Evolutionary conservation across 2,113 vertebrate species (phyloP), one percentile per base, ranked within the genome.

Genomic region (Zosterops japonicus): DNA sequence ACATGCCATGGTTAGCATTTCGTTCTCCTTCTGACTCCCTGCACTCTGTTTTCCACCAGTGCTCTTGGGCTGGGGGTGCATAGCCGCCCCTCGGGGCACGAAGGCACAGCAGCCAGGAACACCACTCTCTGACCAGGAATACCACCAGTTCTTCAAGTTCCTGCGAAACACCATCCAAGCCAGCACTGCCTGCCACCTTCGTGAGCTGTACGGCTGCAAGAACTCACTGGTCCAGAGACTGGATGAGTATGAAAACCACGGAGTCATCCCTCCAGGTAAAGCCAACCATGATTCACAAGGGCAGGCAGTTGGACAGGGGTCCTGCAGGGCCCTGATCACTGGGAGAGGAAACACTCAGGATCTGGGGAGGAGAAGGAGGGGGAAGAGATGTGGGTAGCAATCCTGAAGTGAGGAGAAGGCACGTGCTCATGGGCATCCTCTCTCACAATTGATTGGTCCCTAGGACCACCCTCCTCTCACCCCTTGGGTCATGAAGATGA

Each of bases 211-310:
- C 0, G 95, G 97, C 87, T 97, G 97, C 83, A 55, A 85, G 61
- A 63, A 97, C 23, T 31, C 87, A 2, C 35, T 95, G 44, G 11
- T 96, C 41, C 89, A 8, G 65, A 74, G 27, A 31, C 46, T 97
- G 79, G 97, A 97, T 2, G 13, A 81, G 74, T 96, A 97, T 0
- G 96, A 97, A 93, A 97, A 96, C 70, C 97, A 97, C 0, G 95
- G 96, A 79, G 20, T 56, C 41, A 83, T 97, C 46, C 96, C 97
- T 74, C 5, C 89, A 25, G 96, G 96, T 97, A 97, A 96, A 92
- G 61, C 57, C 8, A 6, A 41, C 21, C 1, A 0, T 13, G 47
- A 49, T 27, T 69, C 28, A 70, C 55, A 67, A 44, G 39, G 27
- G 42, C 68, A 83, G n/a, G 44, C 21, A 53, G 46, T 29, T 5